Evolutionary conservation across 2,797 vertebrate genomes (phyloP), one percentile per base, ranked within the genome.

Genomic region (Anableps anableps): DNA sequence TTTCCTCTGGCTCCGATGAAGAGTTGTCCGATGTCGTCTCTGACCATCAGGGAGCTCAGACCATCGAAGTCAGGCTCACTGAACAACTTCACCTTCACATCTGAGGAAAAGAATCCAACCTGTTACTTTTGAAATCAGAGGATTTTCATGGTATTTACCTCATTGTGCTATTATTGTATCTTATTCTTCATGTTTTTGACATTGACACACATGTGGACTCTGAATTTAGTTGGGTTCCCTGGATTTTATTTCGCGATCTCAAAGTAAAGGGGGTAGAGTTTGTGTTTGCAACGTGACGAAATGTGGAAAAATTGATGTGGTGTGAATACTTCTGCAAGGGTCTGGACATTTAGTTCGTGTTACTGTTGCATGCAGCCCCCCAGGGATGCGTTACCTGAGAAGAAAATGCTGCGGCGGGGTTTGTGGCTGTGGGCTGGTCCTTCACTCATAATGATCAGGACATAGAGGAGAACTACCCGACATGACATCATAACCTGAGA

Each of bases 11-110:
- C 79, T n/a, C 81, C 81, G 5, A 88, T 23, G 14, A 86, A 60
- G 6, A 83, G 83, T 71, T 62, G 81, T 38, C 76, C 74, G 4
- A 86, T 53, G 47, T 88, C 83, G 0, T 83, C 81, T 83, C 81
- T 85, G 14, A 86, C 50, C 79, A 86, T 66, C 83, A 86, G n/a
- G 75, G 85, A 85, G 64, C 77, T 86, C 75, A 88, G 68, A 36
- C 72, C 34, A 38, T 2, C 23, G 29, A 86, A 80, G 31, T 53
- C 71, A 23, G 77, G 41, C 75, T 83, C 81, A 75, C 23, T 58
- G 58, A 90, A 90, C 71, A 71, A 79, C 1, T 74, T 90, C 62
- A 82, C 14, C n/a, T 75, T 77, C 48, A 88, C 2, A 11, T 85
- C 86, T 85, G 14, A 34, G 29, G 21, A 23, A 80, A 62, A 72